These are phyloP conservation scores for Drosophila burlai DNA, from an alignment of 1,140 invertebrate species.

Conservation along the genomic window DNA sequence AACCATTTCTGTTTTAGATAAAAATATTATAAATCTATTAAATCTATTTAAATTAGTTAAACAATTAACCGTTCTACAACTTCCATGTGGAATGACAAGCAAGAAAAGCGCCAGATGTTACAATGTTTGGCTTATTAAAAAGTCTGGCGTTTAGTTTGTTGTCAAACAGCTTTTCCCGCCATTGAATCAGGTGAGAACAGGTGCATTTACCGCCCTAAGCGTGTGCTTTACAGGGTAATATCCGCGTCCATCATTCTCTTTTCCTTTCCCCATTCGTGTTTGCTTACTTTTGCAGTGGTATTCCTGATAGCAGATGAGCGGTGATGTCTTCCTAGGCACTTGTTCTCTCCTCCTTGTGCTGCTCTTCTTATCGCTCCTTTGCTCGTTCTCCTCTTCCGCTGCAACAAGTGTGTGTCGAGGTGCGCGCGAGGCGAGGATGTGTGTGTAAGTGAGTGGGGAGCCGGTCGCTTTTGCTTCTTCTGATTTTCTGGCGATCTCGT, in stretches of 20 bases:
- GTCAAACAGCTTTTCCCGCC: slow-evolving; percentile 12
- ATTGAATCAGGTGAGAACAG: background rate
- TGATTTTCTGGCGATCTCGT: slow-evolving; percentile 55
- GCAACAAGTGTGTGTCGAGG: slow-evolving; percentile 66
- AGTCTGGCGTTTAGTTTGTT: background rate
- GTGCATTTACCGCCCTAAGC: background rate
- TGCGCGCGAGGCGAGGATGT: slow-evolving; percentile 14
- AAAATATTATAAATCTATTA: no score
- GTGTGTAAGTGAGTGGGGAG: slow-evolving; percentile 41
- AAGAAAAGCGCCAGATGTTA: background rate
- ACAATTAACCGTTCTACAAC: background rate
- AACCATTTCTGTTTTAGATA: no score
- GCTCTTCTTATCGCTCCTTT: slow-evolving; percentile 2
- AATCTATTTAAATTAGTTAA: background rate
- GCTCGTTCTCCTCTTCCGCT: slow-evolving; percentile 46
- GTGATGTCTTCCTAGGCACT: slow-evolving; percentile 44
- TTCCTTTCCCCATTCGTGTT: background rate
- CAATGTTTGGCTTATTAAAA: background rate
- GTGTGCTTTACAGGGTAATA: slow-evolving; percentile 1
- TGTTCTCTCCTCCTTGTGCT: slow-evolving; percentile 16
- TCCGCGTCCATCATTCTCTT: background rate
- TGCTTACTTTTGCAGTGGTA: slow-evolving; percentile 44
- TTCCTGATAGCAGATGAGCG: slow-evolving; percentile 46
- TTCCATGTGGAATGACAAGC: background rate
- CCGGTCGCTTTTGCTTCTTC: slow-evolving; percentile 46